Base-by-base conservation (phyloP, 2,113 vertebrate genomes). In the Rhinolophus sinicus region DNA sequence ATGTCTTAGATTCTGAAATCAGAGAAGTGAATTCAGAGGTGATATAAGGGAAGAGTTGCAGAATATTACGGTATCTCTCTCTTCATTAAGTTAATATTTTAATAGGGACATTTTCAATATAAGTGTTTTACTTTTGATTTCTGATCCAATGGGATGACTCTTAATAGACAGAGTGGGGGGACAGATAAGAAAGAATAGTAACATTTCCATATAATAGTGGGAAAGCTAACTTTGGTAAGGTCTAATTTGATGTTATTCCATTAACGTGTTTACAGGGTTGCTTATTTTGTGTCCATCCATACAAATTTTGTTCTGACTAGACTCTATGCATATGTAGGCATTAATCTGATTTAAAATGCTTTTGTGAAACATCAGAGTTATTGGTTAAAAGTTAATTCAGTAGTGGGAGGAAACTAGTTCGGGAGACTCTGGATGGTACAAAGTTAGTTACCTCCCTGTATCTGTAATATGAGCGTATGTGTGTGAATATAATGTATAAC, bases 101-200 rank as follows among this genome's bases (percentile, higher is more conserved):
- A 44, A 69, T 5, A 80, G 28, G 35, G 8, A 40, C 33, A 40
- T 70, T 62, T 77, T 58, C 50, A 56, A 6, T 4, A 33, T 6
- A 44, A 40, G 11, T 40, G 62, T 88, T 13, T 52, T 22, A 33
- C 3, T 9, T 73, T 83, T 47, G 28, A 54, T 83, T 91, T 52
- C 3, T 58, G 14, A 65, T 4, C 3, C 18, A 50, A 8, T 1
- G 8, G 24, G 33, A 58, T 64, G 47, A 69, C 13, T 7, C 0
- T 15, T 58, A 76, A 60, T 10, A 24, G 28, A 60, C 11, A 24
- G 28, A 70, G 28, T 3, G 4, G n/a, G 24, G 33, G 4, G 5
- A 54, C 13, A 33, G 10, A 52, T 9, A 44, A 2, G 12, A 24
- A 30, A 64, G 3, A 44, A 33, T 28, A 13, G 11, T 50, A 70